phyloP scores from a whole-genome alignment of 2,113 vertebrate species.

The Eleginops maclovinus region DNA sequence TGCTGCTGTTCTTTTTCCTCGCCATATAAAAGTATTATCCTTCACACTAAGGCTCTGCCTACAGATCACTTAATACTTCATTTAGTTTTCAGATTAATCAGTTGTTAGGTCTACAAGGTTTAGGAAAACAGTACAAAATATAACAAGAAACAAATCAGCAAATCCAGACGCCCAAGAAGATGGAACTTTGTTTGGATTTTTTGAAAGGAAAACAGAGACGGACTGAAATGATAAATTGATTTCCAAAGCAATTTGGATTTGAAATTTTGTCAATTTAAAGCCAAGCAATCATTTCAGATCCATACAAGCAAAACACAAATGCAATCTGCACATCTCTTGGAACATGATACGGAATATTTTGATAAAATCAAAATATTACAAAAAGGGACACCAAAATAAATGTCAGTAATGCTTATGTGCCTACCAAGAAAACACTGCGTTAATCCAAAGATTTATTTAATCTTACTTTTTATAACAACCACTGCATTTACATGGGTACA shows the following conservation, averaged over 20 bases:
- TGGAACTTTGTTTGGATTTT: not conserved
- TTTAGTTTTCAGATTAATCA: not conserved
- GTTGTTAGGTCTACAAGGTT: too few relatives aligned
- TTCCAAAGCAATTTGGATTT: not conserved
- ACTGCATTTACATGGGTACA: slow-evolving; percentile 38
- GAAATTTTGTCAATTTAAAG: not conserved
- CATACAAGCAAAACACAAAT: not conserved
- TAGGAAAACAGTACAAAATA: too few relatives aligned
- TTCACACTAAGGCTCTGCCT: not conserved
- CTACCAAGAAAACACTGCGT: not conserved
- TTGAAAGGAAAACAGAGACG: not conserved
- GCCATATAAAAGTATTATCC: not conserved
- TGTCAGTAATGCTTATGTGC: not conserved
- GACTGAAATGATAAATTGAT: not conserved
- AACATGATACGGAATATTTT: not conserved
- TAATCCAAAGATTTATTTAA: slow-evolving; percentile 60
- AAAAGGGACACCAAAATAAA: not conserved
- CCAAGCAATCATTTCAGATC: not conserved
- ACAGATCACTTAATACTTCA: not conserved
- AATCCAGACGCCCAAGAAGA: not conserved
- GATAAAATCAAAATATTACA: too few relatives aligned
- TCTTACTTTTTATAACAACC: slow-evolving; percentile 44
- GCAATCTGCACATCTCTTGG: not conserved
- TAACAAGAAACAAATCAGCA: not conserved
- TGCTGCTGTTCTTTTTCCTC: not conserved